A percentile compares a stretch with the other conserved stretches of the same genome.
Evolutionary conservation across 1,140 invertebrate genomes (phyloP).

Genomic region (Drosophila mauritiana): DNA sequence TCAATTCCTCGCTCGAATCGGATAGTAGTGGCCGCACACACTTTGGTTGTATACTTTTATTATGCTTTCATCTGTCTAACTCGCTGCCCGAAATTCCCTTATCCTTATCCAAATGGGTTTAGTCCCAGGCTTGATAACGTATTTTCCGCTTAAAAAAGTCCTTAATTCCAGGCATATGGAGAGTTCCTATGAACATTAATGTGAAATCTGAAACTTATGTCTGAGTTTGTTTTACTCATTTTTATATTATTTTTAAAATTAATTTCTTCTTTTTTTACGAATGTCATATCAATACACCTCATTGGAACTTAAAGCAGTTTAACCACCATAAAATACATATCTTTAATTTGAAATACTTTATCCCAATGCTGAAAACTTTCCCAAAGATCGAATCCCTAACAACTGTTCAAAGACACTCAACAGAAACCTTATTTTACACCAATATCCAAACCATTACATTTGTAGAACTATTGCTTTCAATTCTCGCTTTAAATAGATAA

Average conservation of each 20-base stretch:
- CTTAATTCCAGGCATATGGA: not conserved
- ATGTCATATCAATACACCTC: no score
- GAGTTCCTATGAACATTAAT: not conserved
- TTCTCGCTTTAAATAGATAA: constrained; percentile 28
- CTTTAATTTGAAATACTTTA: no score
- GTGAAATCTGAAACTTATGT: not conserved
- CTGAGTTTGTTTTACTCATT: no score
- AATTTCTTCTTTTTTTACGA: no score
- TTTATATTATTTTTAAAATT: no score
- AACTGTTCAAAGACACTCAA: not conserved
- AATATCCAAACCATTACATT: not conserved
- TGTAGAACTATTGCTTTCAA: constrained; percentile 33
- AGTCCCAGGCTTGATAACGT: not conserved
- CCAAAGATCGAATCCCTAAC: not conserved
- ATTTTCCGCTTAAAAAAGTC: not conserved
- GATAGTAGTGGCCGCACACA: constrained; percentile 29
- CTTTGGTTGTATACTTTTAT: constrained; percentile 23
- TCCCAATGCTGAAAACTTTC: no score
- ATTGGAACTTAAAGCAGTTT: no score
- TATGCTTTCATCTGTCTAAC: constrained; percentile 6
- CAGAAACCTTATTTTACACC: not conserved
- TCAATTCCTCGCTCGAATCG: constrained; percentile 13
- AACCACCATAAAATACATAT: no score
- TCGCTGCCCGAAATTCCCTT: not conserved
- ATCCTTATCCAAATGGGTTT: not conserved